phyloP scores from a whole-genome alignment of 2,888 invertebrate species.

The Leptopterna dolabrata region DNA sequence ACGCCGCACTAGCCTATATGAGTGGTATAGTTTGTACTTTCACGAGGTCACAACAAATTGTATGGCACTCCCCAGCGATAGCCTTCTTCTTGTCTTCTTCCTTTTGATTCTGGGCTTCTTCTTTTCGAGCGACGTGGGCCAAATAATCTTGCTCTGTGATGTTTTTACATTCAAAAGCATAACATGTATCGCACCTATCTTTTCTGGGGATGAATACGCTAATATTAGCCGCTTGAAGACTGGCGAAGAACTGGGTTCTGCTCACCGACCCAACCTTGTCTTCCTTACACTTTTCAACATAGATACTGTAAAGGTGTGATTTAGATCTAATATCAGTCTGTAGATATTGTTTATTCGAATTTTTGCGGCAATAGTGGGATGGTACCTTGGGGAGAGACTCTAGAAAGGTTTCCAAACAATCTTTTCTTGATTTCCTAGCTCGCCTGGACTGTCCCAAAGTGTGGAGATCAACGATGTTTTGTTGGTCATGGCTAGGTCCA shows the following conservation, averaged over 20 bases:
- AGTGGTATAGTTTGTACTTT: constrained; percentile 8
- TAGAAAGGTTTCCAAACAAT: background rate
- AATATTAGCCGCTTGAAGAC: background rate
- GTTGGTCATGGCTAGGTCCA: background rate
- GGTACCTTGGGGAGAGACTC: constrained; percentile 4
- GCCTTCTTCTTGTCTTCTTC: constrained; percentile 18
- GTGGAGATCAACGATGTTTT: no score
- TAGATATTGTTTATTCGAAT: background rate
- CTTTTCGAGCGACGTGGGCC: background rate
- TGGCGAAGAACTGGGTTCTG: background rate
- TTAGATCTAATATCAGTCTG: constrained; percentile 6
- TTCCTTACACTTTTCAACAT: background rate
- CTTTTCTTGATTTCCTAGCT: background rate
- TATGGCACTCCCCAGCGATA: background rate
- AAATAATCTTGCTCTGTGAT: background rate
- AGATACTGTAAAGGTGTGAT: background rate
- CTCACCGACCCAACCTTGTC: background rate
- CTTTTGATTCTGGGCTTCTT: constrained; percentile 30
- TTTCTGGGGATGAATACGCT: constrained; percentile 26
- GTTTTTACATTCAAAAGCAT: background rate
- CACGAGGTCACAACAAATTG: constrained; percentile 19
- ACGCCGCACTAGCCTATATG: constrained; percentile 21
- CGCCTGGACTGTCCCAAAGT: background rate
- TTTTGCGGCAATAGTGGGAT: constrained; percentile 7
- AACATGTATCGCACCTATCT: constrained; percentile 45